phyloP scores from a whole-genome alignment of 1,140 invertebrate species.

The Brachionus paranguensis region DNA sequence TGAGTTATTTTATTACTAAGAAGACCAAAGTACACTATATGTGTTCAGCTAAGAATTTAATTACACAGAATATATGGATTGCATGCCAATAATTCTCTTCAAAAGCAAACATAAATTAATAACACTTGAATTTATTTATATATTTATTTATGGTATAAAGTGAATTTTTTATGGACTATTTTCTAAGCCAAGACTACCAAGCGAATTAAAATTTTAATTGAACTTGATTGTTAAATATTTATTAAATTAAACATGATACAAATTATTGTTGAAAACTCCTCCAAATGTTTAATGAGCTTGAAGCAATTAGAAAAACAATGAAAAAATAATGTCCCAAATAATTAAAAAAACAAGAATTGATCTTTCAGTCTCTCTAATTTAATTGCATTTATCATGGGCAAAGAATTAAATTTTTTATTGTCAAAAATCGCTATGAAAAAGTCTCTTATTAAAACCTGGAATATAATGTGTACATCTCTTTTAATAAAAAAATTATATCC shows the following conservation, averaged over 20 bases:
- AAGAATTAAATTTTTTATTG: not conserved
- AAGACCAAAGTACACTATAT: not conserved
- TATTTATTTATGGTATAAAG: conserved; percentile 23
- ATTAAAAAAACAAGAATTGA: not conserved
- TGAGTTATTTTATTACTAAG: not conserved
- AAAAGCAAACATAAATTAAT: conserved; percentile 11
- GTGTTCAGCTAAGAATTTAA: conserved; percentile 18
- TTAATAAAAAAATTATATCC: not conserved
- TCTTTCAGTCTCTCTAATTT: not conserved
- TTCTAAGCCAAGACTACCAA: not conserved
- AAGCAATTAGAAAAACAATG: not conserved
- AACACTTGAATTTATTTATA: not conserved
- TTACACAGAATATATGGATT: not conserved
- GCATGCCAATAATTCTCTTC: not conserved
- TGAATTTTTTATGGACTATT: conserved; percentile 21
- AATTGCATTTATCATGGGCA: not conserved
- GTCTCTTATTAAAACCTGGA: not conserved
- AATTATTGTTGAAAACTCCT: not conserved
- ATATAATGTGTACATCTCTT: not conserved
- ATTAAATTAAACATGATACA: conserved; percentile 2
- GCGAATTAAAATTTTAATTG: not conserved
- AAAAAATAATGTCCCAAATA: conserved; percentile 6
- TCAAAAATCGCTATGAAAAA: not conserved
- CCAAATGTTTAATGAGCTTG: not conserved
- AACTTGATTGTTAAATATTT: not conserved